Evolutionary conservation across 2,888 invertebrate species (phyloP), one percentile per base, ranked within the genome.

Genomic region (Noctua fimbriata): DNA sequence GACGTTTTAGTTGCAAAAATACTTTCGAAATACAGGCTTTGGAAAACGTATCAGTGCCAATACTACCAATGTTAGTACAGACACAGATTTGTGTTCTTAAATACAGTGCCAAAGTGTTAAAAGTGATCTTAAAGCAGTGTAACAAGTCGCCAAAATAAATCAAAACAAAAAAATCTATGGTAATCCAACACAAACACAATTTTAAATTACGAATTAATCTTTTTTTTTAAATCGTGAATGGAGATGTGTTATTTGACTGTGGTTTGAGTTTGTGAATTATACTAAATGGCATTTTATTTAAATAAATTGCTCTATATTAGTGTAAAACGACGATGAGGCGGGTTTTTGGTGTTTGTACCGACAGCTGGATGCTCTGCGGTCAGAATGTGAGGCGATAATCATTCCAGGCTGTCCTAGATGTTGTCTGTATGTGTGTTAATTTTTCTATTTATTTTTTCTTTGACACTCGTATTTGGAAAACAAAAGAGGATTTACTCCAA

Each of bases 301-400:
- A 85, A 90, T 90, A 93, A 93, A 92, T 90, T 89, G 87, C 87
- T 86, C 60, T 79, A 84, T 87, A 65, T 91, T 90, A 89, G 90
- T 90, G 85, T 77, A 75, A 77, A 47, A 67, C 83, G 72, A 93
- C 72, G 69, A 97, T 97, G 97, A 96, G 97, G 93, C 94, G 97
- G 75, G 97, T 97, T 49, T 96, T 97, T 74, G 97, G 97, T 69
- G 97, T 97, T 10, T 97, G 97, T 91, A 95, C 97, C 10, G 97
- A 97, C 87, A 95, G 97, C 87, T 96, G 96, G 95, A 92, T 95
- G 83, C 95, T 96, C 85, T 97, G 97, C 90, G 96, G 97, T 89
- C 97, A 97, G 94, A 97, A 97, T 97, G 97, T 97, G 96, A 96
- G 97, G 91, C 83, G 94, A 91, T 93, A 93, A 90, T 90, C 87